Evolutionary conservation across 2,797 vertebrate species (phyloP).

Genomic region (Sylvia borin): DNA sequence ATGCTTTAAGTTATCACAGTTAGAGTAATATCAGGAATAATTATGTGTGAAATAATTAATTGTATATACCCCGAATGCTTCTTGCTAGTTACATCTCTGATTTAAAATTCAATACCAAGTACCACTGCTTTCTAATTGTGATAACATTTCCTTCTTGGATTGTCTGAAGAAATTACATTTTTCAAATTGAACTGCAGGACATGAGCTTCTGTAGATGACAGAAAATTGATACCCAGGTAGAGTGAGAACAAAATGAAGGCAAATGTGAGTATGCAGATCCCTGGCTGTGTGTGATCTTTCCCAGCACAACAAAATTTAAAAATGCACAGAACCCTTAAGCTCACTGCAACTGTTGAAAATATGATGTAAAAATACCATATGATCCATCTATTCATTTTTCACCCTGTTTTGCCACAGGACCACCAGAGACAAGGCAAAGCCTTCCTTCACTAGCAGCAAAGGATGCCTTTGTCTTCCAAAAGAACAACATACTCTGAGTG

Average conservation of each 20-base stretch:
- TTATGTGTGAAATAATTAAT: slow-evolving; percentile 45
- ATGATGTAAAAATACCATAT: accelerated
- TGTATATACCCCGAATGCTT: not conserved
- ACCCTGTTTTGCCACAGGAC: not conserved
- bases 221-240: not conserved
- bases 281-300: not conserved
- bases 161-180: slow-evolving; percentile 46
- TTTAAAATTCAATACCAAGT: slow-evolving; percentile 53
- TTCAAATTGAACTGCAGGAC: not conserved
- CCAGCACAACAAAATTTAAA: not conserved
- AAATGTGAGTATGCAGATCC: not conserved
- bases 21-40: slow-evolving; percentile 33
- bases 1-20: not conserved
- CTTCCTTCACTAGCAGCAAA: not conserved
- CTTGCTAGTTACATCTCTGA: not conserved
- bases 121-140: not conserved
- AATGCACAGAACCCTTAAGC: not conserved
- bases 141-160: not conserved
- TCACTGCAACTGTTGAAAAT: not conserved
- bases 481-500: accelerated
- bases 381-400: not conserved
- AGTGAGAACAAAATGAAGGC: not conserved
- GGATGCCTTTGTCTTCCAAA: not conserved
- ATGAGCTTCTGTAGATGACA: not conserved
- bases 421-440: not conserved